Evolutionary conservation across 2,113 vertebrate species (phyloP).

Genomic region (Sylvietta virens): DNA sequence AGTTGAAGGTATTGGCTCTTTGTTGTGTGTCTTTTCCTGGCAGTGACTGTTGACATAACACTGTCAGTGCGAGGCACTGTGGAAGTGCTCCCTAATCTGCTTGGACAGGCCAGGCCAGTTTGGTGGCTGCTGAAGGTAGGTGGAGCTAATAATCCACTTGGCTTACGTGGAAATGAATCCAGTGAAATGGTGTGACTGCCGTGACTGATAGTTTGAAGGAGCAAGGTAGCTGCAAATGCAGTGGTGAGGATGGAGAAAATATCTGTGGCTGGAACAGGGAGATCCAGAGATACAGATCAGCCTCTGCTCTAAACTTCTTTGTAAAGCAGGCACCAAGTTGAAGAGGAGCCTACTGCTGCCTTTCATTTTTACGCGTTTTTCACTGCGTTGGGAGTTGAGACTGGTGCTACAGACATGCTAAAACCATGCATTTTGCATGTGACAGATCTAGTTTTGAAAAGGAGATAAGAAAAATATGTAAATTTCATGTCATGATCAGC

Average conservation of each 20-base stretch:
- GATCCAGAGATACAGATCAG: neutral
- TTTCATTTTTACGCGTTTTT: neutral
- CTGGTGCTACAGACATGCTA: neutral
- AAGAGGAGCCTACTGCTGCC: neutral
- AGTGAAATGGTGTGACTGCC: neutral
- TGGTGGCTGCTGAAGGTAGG: neutral
- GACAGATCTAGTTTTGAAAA: neutral
- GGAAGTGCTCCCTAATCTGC: neutral
- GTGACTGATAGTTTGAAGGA: neutral
- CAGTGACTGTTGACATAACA: fast-evolving
- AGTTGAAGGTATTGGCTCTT: neutral
- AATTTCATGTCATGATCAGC: neutral
- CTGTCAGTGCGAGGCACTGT: neutral
- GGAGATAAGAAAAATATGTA: neutral
- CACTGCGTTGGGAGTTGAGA: neutral
- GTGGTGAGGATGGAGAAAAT: neutral
- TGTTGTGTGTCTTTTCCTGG: neutral
- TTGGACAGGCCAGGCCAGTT: neutral
- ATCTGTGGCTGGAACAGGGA: neutral
- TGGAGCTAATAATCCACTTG: neutral
- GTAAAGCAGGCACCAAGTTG: neutral
- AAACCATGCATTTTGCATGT: neutral
- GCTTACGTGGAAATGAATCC: neutral
- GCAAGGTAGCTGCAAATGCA: neutral
- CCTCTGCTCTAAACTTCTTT: neutral